Evolutionary conservation across 1,140 invertebrate species (phyloP), one percentile per base, ranked within the genome.

Genomic region (Chrysomallon squamiferum): DNA sequence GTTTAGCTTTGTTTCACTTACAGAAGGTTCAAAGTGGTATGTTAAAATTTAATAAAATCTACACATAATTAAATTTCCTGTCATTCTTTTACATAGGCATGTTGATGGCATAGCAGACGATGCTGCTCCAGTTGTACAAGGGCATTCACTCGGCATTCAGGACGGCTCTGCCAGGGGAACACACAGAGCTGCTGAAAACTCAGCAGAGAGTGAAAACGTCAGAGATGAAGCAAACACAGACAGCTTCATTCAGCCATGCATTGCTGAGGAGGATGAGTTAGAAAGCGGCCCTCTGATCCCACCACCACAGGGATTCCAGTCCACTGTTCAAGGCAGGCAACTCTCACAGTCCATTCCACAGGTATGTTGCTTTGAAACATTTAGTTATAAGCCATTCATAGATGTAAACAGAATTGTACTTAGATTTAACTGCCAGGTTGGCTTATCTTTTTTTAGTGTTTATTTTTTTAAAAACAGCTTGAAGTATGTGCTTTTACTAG

Each of bases 311-410:
- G 77, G 72, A 25, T 79, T 80, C 68, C 54, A 76, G 13, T 54
- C 65, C 41, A 58, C 68, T 47, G 64, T 33, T 49, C 64, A 63
- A 41, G 68, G 72, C 65, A 68, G 74, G 33, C 66, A 70, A 54
- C 71, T 80, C 27, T 73, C 75, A 29, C 78, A 80, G 65, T 79
- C 77, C 2, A 38, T 80, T 41, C 76, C 80, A 49, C 80, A 82
- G 73, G 80, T 82, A 69, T 60, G 63, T 15, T 29, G 3, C 25
- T 15, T 11, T 50, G 50, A 38, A 38, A 38, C 15, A 38, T 38
- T 7, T 38, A 38, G 5, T 7, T 38, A 38, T 38, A 38, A n/a
- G n/a, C n/a, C n/a, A n/a, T n/a, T n/a, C n/a, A n/a, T n/a, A n/a
- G n/a, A n/a, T n/a, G n/a, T n/a, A n/a, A n/a, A n/a, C n/a, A n/a